Evolutionary conservation across 2,797 vertebrate genomes (phyloP).

Genomic region (Gymnopithys bicolor): DNA sequence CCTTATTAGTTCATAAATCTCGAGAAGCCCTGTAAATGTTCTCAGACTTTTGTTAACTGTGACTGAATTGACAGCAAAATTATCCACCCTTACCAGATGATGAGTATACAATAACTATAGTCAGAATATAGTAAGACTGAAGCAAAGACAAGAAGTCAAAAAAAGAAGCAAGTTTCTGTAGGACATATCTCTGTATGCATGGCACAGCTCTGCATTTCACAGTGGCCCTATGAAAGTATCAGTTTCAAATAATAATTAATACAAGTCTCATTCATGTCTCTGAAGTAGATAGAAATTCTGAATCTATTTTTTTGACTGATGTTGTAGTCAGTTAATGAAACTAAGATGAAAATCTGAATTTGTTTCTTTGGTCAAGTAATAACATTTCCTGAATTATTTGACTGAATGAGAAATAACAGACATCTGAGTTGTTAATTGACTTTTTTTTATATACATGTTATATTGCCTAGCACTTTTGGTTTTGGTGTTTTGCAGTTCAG

Average conservation of each 20-base stretch:
- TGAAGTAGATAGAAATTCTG: neutral
- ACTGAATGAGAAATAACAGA: slow-evolving; percentile 31
- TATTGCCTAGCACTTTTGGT: neutral
- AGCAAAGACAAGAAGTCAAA: neutral
- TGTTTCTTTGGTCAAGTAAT: slow-evolving; percentile 23
- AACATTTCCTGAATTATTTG: slow-evolving; percentile 9
- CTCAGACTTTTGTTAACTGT: slow-evolving; percentile 48
- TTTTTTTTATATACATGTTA: neutral
- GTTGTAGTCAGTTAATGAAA: neutral
- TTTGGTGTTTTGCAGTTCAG: neutral
- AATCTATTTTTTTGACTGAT: slow-evolving; percentile 12
- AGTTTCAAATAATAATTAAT: slow-evolving; percentile 13
- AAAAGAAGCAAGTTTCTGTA: neutral
- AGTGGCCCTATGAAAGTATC: neutral
- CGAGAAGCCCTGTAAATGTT: neutral
- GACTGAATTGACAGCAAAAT: neutral
- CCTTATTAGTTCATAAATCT: slow-evolving; percentile 35
- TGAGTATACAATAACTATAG: neutral
- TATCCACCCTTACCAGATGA: neutral
- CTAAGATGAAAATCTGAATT: slow-evolving; percentile 18
- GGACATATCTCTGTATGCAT: neutral
- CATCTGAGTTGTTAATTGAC: neutral
- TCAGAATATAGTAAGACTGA: neutral
- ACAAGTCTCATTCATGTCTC: neutral
- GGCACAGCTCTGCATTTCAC: neutral